A percentile compares a stretch with the other conserved stretches of the same genome.
phyloP scores from a whole-genome alignment of 2,888 invertebrate genomes.

The Lepidonotus clava region DNA sequence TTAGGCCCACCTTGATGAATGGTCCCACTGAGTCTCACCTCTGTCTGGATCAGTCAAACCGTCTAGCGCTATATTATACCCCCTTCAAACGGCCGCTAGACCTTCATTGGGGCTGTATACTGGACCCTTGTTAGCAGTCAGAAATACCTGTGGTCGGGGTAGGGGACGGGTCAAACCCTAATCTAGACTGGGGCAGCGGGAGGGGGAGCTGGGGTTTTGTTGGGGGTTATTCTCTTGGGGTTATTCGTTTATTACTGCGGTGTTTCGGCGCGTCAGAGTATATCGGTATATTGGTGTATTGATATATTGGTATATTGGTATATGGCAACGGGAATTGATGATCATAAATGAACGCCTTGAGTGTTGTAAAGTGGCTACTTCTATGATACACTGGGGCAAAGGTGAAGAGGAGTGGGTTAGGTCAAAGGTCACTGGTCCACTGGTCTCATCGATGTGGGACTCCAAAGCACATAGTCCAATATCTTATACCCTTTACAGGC shows the following conservation, averaged over 20 bases:
- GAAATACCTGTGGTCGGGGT: too few species aligned
- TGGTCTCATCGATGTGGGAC: too few species aligned
- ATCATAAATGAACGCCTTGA: not conserved
- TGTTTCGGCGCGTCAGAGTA: too few species aligned
- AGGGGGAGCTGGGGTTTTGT: not conserved
- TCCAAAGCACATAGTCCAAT: too few species aligned
- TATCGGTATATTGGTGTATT: too few species aligned
- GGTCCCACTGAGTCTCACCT: not conserved
- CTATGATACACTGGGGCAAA: not conserved
- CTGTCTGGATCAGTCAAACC: not conserved
- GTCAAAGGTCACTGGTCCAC: not conserved
- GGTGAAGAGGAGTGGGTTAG: not conserved
- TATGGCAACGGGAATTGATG: not conserved
- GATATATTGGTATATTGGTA: too few species aligned
- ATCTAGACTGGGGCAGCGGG: too few species aligned
- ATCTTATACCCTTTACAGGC: too few species aligned
- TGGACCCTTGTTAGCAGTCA: not conserved
- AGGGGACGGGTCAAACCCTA: too few species aligned
- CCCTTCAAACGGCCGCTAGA: not conserved
- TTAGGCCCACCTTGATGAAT: not conserved
- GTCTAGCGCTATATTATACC: not conserved
- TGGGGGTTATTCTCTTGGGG: too few species aligned
- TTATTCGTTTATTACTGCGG: not conserved
- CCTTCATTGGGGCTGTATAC: not conserved
- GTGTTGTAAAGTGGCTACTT: not conserved